Evolutionary conservation across 2,888 invertebrate genomes (phyloP), one percentile per base, ranked within the genome.

Genomic region (Hirudinaria manillensis): DNA sequence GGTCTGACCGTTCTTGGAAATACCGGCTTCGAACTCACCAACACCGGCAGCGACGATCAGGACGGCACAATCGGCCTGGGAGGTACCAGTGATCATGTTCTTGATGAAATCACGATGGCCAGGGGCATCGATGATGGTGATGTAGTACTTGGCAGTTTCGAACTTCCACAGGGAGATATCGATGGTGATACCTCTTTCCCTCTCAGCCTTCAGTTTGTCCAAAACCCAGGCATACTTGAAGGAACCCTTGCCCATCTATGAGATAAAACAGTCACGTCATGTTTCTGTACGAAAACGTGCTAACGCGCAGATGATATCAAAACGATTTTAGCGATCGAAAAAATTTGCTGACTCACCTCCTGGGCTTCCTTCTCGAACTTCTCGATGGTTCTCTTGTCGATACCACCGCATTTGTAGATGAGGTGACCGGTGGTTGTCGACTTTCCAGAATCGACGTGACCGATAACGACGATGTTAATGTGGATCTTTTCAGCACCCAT

Each of bases 81-180:
- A 89, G 2, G 89, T 88, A 87, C 98, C 99, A 82, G 98, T 99
- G 87, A 99, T 99, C 99, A 99, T 99, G 95, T 99, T 99, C 89
- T 99, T 99, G 89, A 99, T 99, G 91, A 99, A 99, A 94, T 99
- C 98, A 89, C 99, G 92, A 90, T 99, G 99, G 84, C 99, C 99
- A 80, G 99, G 99, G 80, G 99, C 99, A 87, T 99, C 99, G 87
- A 99, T 99, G 88, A 99, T 97, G 87, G 97, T 98, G 80, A 98
- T 93, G 85, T 94, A 95, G 90, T 93, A 98, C 86, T 90, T 96
- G 77, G 90, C 86, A 19, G 97, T 97, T 87, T 97, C 96, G 87
- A 98, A 98, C 88, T 97, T 97, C 97, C 97, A 97, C 83, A 97
- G 88, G 81, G 96, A 94, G 86, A 97, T 97, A 87, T 98, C 97